Evolutionary conservation across 2,888 invertebrate species (phyloP), one percentile per base, ranked within the genome.

Genomic region (Sarcophaga carnaria): DNA sequence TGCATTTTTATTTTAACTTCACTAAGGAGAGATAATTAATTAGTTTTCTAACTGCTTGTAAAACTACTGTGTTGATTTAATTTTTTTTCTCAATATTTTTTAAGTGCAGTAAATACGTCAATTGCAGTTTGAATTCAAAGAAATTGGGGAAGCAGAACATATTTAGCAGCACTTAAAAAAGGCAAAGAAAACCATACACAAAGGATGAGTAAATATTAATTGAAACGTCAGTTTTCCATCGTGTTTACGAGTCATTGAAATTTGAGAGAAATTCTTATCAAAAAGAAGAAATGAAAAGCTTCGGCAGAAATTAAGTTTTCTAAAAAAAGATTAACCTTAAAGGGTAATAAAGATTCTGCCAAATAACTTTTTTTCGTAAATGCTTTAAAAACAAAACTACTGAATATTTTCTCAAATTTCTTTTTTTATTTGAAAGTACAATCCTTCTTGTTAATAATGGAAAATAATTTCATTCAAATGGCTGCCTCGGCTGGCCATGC

Each of bases 21-120:
- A 37, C 37, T 37, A 81, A 84, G 78, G 71, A 64, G 67, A 87
- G 83, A 71, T 87, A 87, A 87, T 87, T 87, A 87, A 87, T 87
- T 84, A 79, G 76, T 69, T 75, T 25, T 70, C 60, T 71, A 82
- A 82, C 47, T 54, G 45, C 20, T 72, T 47, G 25, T 6, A 25
- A 47, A 17, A 10, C 0, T 12, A 1, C 2, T 54, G 54, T 14
- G 14, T 54, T 54, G 17, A 37, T 37, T 54, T 14, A 17, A 4
- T 54, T 14, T 17, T 54, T 17, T 54, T 14, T 4, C 3, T 3
- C 17, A 54, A 12, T 54, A 12, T 12, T 54, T 14, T 14, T 54
- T 4, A 54, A 54, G 12, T 54, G 54, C 17, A 54, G 54, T 0
- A 17, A 54, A 54, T 14, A 54, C 54, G 54, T 54, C 54, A 54